Percentiles rank a stretch among this genome's conserved stretches.
Evolutionary conservation across 2,888 invertebrate genomes (phyloP).

Genomic region (Smittia sp.): DNA sequence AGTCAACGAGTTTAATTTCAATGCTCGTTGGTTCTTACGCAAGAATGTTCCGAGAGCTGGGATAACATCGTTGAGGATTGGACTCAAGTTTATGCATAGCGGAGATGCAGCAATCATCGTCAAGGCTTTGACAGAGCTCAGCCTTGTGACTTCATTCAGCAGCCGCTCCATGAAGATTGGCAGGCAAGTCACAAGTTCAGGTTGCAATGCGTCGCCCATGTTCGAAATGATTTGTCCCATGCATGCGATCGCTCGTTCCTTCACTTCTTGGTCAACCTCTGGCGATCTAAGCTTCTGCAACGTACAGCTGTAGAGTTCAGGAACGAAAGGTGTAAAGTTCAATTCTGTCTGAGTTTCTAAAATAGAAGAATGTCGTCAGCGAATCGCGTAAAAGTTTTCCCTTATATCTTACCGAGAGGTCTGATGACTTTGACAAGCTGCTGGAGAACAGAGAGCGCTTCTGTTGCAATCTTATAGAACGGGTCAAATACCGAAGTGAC

Average conservation of each 20-base stretch:
- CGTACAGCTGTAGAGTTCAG: conserved; percentile 79
- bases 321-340: conserved; percentile 75
- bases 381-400: neutral
- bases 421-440: conserved; percentile 91
- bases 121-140: conserved; percentile 93
- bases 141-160: conserved; percentile 93
- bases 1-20: conserved; percentile 86
- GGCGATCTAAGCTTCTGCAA: conserved; percentile 83
- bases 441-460: conserved; percentile 89
- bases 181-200: conserved; percentile 78
- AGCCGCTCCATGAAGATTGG: conserved; percentile 94
- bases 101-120: conserved; percentile 92
- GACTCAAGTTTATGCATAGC: conserved; percentile 75
- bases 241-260: conserved; percentile 95
- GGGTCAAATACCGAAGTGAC: conserved; percentile 88
- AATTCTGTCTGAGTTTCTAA: conserved; percentile 56
- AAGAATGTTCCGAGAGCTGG: conserved; percentile 91
- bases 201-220: conserved; percentile 80
- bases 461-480: conserved; percentile 98
- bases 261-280: conserved; percentile 99
- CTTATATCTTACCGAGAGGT: conserved; percentile 64
- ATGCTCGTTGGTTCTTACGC: conserved; percentile 92
- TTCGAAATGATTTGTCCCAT: conserved; percentile 94
- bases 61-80: conserved; percentile 82
- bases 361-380: conserved; percentile 15